phyloP scores from a whole-genome alignment of 2,113 vertebrate species.

The Paramormyrops kingsleyae region DNA sequence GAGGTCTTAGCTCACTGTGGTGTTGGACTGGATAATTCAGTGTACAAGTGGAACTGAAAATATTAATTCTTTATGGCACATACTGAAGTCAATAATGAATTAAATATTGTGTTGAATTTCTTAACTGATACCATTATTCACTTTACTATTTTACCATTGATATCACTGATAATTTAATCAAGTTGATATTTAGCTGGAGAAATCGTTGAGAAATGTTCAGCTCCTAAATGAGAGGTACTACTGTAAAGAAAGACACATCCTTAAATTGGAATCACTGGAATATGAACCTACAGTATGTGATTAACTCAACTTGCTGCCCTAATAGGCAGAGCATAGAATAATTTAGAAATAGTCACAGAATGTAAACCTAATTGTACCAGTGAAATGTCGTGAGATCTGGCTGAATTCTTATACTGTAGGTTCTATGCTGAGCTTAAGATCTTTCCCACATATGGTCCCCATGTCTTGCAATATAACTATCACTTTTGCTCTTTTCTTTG shows the following conservation, averaged over 20 bases:
- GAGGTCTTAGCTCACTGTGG: not conserved
- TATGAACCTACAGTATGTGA: not conserved
- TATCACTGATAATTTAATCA: not conserved
- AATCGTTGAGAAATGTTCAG: not conserved
- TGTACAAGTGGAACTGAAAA: not conserved
- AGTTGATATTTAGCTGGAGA: not conserved
- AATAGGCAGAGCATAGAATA: not conserved
- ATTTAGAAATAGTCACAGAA: not conserved
- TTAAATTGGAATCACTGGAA: not conserved
- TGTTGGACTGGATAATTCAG: not conserved
- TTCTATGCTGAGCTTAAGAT: not conserved
- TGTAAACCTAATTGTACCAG: not conserved
- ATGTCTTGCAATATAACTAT: not conserved
- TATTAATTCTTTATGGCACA: not conserved
- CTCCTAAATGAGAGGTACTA: not conserved
- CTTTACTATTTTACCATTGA: not conserved
- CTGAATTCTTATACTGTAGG: not conserved
- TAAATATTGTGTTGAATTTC: not conserved
- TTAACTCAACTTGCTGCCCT: not conserved
- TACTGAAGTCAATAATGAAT: not conserved
- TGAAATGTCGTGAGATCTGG: not conserved
- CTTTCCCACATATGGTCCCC: not conserved
- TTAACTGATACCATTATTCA: not conserved
- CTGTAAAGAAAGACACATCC: not conserved
- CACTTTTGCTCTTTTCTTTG: not conserved